Base-by-base conservation (phyloP, 35 echinoderm and acorn worm species). In the Acanthaster planci region DNA sequence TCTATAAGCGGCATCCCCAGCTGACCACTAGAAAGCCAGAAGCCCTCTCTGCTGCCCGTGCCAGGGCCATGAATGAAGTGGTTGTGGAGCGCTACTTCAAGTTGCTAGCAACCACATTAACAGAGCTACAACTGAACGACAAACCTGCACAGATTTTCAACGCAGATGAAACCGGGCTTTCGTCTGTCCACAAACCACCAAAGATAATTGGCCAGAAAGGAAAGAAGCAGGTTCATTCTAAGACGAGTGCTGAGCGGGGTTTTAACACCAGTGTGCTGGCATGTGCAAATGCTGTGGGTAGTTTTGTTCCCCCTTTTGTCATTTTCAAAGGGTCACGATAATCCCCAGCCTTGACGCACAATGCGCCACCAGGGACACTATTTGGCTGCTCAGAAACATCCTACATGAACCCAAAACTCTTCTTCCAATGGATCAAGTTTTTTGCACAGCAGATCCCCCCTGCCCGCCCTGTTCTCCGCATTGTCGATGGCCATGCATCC, bases 111-210 rank as follows among this genome's bases (percentile, higher is more conserved):
- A 40, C 80, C 6, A 87, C 31, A 17, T 55, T 87, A 30, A 34
- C 81, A n/a, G 37, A 76, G 57, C 37, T 79, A 7, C 51, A 53
- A 27, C 40, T 87, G 37, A 54, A 68, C 17, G 35, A 92, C 39
- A 87, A 87, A 76, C 77, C 84, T n/a, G 76, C 47, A 8, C 84
- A 80, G 38, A 86, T 91, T 47, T 91, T 52, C 52, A 91, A 91
- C 38, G 34, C 34, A 29, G 89, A 91, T 47, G 83, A 91, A 64
- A 78, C 82, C 52, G 89, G 89, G 9, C n/a, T 54, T n/a, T 82
- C 31, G 58, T 52, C 67, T 32, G 77, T 88, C 21, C 86, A 88
- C 39, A 56, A 21, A 15, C 77, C 77, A 82, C 60, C 77, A 37
- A 83, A 83, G 52, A 30, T 88, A 39, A 51, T 88, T 18, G 22